Conservation (phyloP, 2,888 invertebrate genomes). For the Unio pictorum region DNA sequence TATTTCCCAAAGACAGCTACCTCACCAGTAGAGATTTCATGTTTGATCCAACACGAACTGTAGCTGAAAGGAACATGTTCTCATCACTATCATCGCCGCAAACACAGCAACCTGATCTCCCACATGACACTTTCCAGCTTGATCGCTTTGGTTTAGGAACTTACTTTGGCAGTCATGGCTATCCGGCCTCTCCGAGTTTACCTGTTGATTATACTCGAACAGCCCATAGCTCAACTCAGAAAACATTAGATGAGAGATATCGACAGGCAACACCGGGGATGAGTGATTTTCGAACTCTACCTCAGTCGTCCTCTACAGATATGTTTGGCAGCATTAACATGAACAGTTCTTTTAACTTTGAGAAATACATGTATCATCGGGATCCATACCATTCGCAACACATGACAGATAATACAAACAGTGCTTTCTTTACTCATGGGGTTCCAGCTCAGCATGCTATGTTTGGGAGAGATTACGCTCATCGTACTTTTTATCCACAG, state of each 20-base stretch:
- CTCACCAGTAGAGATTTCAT: slow-evolving; percentile 61
- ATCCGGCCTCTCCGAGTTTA: slow-evolving; percentile 54
- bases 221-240: slow-evolving; percentile 53
- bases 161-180: slow-evolving; percentile 60
- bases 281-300: slow-evolving; percentile 61
- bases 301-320: slow-evolving; percentile 59
- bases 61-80: slow-evolving; percentile 62
- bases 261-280: slow-evolving; percentile 58
- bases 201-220: slow-evolving; percentile 56
- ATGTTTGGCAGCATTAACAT: slow-evolving; percentile 62
- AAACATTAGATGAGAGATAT: slow-evolving; percentile 68
- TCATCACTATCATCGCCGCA: slow-evolving; percentile 48
- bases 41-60: slow-evolving; percentile 57
- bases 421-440: slow-evolving; percentile 64
- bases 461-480: slow-evolving; percentile 62
- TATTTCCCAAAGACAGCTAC: slow-evolving; percentile 61
- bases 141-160: slow-evolving; percentile 62
- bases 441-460: slow-evolving; percentile 61
- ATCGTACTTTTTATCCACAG: slow-evolving; percentile 62
- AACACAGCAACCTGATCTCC: slow-evolving; percentile 53
- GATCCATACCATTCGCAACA: slow-evolving; percentile 67
- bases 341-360: slow-evolving; percentile 63
- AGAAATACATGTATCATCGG: slow-evolving; percentile 66
- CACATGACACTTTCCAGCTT: slow-evolving; percentile 55
- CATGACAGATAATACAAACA: slow-evolving; percentile 58